Conservation (phyloP, 2,797 vertebrate genomes). For the Lates japonicus region DNA sequence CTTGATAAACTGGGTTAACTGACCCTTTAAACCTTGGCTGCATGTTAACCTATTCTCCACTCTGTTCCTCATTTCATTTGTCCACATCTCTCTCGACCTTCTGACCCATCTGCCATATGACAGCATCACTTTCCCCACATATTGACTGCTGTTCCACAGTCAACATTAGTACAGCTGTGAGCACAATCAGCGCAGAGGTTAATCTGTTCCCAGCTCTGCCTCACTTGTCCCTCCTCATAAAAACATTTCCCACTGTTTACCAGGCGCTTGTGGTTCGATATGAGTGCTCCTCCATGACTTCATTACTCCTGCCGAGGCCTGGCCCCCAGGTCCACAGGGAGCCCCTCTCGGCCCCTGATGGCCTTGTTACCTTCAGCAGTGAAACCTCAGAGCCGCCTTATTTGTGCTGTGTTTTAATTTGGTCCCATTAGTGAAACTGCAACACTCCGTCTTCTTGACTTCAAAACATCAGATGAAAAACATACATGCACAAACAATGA, state of each 20-base stretch:
- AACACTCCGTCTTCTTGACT: slow-evolving; percentile 15
- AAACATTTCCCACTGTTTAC: slow-evolving; percentile 50
- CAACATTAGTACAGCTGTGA: neutral
- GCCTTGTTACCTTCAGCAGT: slow-evolving; percentile 64
- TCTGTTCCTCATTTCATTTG: neutral
- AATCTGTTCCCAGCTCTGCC: neutral
- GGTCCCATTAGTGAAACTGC: slow-evolving; percentile 35
- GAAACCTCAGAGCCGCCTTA: slow-evolving; percentile 20
- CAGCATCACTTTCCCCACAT: neutral
- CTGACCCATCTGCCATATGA: neutral
- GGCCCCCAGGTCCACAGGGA: slow-evolving; percentile 18
- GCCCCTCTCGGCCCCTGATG: slow-evolving; percentile 19
- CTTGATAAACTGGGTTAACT: neutral
- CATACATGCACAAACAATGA: neutral
- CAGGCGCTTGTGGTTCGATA: neutral
- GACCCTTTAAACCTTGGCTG: neutral
- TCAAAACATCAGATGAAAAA: slow-evolving; percentile 36
- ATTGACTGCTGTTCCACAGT: neutral
- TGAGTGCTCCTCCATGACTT: slow-evolving; percentile 64
- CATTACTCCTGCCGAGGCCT: slow-evolving; percentile 53
- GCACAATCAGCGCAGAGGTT: neutral
- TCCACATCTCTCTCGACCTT: neutral
- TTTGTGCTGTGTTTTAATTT: slow-evolving; percentile 47
- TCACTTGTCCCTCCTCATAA: neutral
- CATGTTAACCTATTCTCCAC: neutral